These are phyloP conservation scores for Metridium senile DNA, from an alignment of 92 coral and sea anemone genomes.

Conservation along the genomic window DNA sequence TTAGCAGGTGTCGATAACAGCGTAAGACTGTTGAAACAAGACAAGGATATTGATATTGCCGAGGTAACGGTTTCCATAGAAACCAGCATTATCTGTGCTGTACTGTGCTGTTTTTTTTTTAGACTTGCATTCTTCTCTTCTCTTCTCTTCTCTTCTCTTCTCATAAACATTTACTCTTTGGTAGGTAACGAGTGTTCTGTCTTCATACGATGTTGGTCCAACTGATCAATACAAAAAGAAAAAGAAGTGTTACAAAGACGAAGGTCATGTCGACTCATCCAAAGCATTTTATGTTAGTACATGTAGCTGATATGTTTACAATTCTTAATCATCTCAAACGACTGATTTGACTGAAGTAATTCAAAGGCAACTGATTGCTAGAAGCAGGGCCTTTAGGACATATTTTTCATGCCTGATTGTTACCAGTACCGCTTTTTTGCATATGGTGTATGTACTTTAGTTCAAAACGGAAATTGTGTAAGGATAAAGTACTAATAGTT, in stretches of 20 bases:
- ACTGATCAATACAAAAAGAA: neutral
- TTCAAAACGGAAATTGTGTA: too few relatives aligned
- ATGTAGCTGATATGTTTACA: too few relatives aligned
- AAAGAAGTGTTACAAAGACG: neutral
- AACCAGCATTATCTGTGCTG: neutral
- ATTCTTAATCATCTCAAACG: too few relatives aligned
- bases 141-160: too few relatives aligned
- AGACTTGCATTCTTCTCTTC: neutral
- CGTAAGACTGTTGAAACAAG: slow-evolving; percentile 71
- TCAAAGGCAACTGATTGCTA: too few relatives aligned
- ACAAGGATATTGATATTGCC: slow-evolving; percentile 63
- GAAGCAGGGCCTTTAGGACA: too few relatives aligned
- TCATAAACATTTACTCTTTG: neutral
- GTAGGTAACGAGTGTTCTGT: neutral
- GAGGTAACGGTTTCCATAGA: slow-evolving; percentile 41
- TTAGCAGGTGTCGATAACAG: slow-evolving; percentile 89
- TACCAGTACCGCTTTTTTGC: neutral
- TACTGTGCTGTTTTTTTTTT: neutral
- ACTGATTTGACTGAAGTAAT: too few relatives aligned
- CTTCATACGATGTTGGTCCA: slow-evolving; percentile 37
- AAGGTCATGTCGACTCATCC: slow-evolving; percentile 55
- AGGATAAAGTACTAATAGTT: too few relatives aligned
- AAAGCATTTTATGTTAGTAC: slow-evolving; percentile 43
- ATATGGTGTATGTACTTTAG: neutral
- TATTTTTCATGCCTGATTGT: too few relatives aligned